Percentiles rank a stretch among this genome's conserved stretches.
Conservation (phyloP, 2,113 vertebrate species). For the Catharus fuscescens region DNA sequence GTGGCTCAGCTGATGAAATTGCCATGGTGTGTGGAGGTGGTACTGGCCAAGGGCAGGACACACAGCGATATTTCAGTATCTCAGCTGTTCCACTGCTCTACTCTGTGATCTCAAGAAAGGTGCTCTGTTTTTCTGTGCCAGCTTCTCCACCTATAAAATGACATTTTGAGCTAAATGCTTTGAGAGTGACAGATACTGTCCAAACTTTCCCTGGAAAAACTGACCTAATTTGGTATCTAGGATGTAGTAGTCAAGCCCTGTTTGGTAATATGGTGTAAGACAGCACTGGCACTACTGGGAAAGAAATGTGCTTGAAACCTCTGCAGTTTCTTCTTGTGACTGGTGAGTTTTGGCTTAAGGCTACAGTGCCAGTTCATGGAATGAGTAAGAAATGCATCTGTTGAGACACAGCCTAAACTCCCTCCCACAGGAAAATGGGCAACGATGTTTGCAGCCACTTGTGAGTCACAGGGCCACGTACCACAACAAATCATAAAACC, state of each 20-base stretch:
- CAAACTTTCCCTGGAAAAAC: background rate
- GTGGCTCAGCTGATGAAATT: background rate
- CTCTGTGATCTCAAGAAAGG: background rate
- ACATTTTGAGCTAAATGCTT: background rate
- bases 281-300: background rate
- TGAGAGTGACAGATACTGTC: background rate
- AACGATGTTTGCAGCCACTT: background rate
- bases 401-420: background rate
- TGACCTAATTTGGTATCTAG: background rate
- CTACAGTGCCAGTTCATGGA: background rate
- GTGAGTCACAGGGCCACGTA: background rate
- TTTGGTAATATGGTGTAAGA: background rate
- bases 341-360: background rate
- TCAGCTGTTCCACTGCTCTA: background rate
- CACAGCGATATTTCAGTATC: rapidly evolving
- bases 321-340: background rate
- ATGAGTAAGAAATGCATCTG: background rate
- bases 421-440: background rate
- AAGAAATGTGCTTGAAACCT: background rate
- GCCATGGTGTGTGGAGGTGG: background rate
- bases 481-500: background rate
- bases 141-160: background rate
- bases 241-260: background rate
- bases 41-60: background rate
- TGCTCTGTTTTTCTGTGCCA: background rate